Evolutionary conservation across 2,113 vertebrate species (phyloP).

Genomic region (Actenoides lindsayi): DNA sequence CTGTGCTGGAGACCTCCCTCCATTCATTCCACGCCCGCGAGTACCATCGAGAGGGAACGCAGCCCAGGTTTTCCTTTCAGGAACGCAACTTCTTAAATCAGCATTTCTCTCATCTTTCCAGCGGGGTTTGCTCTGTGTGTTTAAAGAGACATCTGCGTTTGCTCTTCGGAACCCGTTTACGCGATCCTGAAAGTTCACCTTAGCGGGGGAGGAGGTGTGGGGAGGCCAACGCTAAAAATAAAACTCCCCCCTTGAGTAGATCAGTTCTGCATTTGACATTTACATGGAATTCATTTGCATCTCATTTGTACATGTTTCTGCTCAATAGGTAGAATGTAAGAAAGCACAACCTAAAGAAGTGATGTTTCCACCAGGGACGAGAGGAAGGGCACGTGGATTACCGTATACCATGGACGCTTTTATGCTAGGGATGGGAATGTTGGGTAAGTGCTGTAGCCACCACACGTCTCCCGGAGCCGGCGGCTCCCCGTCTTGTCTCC

Average conservation of each 20-base stretch:
- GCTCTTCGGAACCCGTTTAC: slow-evolving; percentile 58
- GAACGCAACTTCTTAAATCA: neutral
- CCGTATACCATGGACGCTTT: slow-evolving; percentile 98
- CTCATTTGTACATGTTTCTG: slow-evolving; percentile 81
- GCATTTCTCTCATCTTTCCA: neutral
- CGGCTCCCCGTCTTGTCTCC: neutral
- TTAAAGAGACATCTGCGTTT: slow-evolving; percentile 49
- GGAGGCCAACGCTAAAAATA: slow-evolving; percentile 76
- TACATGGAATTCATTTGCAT: slow-evolving; percentile 84
- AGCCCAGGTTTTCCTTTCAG: neutral
- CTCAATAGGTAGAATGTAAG: slow-evolving; percentile 99
- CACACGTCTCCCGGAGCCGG: neutral
- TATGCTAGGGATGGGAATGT: slow-evolving; percentile 98
- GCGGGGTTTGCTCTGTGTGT: neutral
- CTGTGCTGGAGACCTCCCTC: slow-evolving; percentile 16
- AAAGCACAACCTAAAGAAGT: slow-evolving; percentile 99
- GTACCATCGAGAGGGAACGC: neutral
- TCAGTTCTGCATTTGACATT: slow-evolving; percentile 81
- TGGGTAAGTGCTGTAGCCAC: slow-evolving; percentile 85
- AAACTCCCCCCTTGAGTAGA: slow-evolving; percentile 63
- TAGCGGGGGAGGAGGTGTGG: slow-evolving; percentile 28
- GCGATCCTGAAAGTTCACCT: slow-evolving; percentile 61
- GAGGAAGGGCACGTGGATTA: slow-evolving; percentile 92
- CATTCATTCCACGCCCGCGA: neutral
- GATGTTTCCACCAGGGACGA: slow-evolving; percentile 97